Conservation (phyloP, 2,888 invertebrate genomes). For the Galeruca laticollis region DNA sequence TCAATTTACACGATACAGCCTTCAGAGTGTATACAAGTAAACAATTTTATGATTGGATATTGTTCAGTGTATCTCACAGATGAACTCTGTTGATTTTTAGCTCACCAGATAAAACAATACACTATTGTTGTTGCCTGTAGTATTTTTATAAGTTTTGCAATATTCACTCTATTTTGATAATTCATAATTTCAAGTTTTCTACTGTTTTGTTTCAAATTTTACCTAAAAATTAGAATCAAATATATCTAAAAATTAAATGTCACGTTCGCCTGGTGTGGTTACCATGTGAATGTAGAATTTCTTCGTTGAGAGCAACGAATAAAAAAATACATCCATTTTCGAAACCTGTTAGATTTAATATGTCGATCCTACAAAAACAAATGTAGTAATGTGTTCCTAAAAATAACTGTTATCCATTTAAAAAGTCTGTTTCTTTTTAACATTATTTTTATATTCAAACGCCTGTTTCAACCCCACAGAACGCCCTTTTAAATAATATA, state of each 20-base stretch:
- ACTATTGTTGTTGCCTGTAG: too few species aligned
- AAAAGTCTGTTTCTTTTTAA: conserved; percentile 10
- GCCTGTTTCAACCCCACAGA: conserved; percentile 2
- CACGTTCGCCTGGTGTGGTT: background rate
- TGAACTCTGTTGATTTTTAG: too few species aligned
- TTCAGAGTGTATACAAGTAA: too few species aligned
- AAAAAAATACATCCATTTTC: background rate
- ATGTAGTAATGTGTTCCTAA: background rate
- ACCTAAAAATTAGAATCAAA: too few species aligned
- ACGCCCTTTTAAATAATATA: conserved; percentile 29
- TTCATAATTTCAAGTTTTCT: too few species aligned
- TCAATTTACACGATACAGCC: too few species aligned
- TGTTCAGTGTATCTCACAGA: too few species aligned
- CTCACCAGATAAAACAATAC: too few species aligned
- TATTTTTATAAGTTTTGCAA: too few species aligned
- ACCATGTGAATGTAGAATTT: background rate
- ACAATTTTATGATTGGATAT: too few species aligned
- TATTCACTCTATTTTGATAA: too few species aligned
- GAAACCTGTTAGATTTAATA: background rate
- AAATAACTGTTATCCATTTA: background rate
- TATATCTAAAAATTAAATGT: background rate
- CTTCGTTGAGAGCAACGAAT: background rate
- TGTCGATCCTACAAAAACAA: background rate
- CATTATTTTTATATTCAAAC: background rate
- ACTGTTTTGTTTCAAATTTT: too few species aligned